phyloP scores from a whole-genome alignment of 2,797 vertebrate genomes.

The Amblyopsis hoosieri region DNA sequence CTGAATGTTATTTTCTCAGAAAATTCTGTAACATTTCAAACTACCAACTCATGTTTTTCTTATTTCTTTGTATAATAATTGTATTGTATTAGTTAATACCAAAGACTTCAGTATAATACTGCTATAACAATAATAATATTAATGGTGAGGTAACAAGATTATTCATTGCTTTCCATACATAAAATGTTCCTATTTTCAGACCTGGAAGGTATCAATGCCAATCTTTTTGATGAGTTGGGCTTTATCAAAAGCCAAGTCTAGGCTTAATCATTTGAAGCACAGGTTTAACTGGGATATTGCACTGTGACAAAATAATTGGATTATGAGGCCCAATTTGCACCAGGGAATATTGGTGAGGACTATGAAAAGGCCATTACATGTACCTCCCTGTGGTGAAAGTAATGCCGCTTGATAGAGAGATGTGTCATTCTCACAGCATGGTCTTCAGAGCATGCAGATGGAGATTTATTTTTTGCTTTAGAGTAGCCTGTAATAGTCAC shows the following conservation, averaged over 20 bases:
- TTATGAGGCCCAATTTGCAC: slow-evolving; percentile 63
- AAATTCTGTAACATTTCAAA: no score
- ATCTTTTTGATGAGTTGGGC: slow-evolving; percentile 47
- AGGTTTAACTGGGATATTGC: slow-evolving; percentile 58
- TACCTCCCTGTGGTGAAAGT: slow-evolving; percentile 61
- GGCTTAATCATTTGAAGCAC: slow-evolving; percentile 62
- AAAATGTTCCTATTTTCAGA: slow-evolving; percentile 37
- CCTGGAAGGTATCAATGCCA: slow-evolving; percentile 45
- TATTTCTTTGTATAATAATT: slow-evolving; percentile 28
- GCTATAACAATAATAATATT: slow-evolving; percentile 56
- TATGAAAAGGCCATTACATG: slow-evolving; percentile 28
- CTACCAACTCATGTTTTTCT: slow-evolving; percentile 1
- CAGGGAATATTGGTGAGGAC: slow-evolving; percentile 45
- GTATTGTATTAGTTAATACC: slow-evolving; percentile 32
- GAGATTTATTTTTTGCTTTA: slow-evolving; percentile 29
- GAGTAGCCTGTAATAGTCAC: slow-evolving; percentile 41
- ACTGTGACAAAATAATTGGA: slow-evolving; percentile 66
- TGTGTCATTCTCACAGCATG: slow-evolving; percentile 37
- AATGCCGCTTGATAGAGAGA: slow-evolving; percentile 27
- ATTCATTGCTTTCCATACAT: slow-evolving; percentile 39
- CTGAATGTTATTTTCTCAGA: not conserved
- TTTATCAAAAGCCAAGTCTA: slow-evolving; percentile 66
- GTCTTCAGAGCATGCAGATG: slow-evolving; percentile 32
- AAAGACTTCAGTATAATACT: slow-evolving; percentile 45
- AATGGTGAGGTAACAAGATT: slow-evolving; percentile 62